A percentile compares a stretch with the other conserved stretches of the same genome.
Evolutionary conservation across 1,140 invertebrate genomes (phyloP).

Genomic region (Zelostemma sp.): DNA sequence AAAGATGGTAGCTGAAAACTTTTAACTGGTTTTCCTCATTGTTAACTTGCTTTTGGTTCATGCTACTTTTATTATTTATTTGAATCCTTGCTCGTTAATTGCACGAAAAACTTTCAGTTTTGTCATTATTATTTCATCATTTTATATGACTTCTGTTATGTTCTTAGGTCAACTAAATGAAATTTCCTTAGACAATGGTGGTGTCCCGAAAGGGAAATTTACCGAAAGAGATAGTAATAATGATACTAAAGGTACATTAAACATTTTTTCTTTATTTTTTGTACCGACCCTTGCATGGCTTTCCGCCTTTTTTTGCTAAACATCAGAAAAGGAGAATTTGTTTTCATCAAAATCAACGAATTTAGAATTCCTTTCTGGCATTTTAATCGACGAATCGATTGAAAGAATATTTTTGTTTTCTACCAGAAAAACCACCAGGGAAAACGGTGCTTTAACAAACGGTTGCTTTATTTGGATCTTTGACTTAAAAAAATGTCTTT

Average conservation of each 20-base stretch:
- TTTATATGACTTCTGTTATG: constrained; percentile 56
- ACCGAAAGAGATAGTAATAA: constrained; percentile 63
- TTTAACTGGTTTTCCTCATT: too few species aligned
- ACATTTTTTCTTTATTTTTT: constrained; percentile 50
- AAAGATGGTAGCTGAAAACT: too few species aligned
- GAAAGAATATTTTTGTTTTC: too few species aligned
- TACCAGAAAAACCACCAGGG: too few species aligned
- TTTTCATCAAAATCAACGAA: background rate
- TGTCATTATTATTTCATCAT: constrained; percentile 24
- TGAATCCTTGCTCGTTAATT: too few species aligned
- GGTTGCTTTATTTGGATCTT: background rate
- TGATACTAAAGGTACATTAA: constrained; percentile 61
- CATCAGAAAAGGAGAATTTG: too few species aligned
- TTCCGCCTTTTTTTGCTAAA: constrained; percentile 18
- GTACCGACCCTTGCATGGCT: constrained; percentile 35
- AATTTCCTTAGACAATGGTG: constrained; percentile 61
- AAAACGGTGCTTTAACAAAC: background rate
- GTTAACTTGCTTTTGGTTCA: too few species aligned
- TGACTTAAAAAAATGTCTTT: constrained; percentile 13
- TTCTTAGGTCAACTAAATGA: constrained; percentile 66
- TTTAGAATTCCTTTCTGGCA: too few species aligned
- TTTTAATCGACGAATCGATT: too few species aligned
- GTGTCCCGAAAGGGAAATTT: constrained; percentile 59
- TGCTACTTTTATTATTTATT: too few species aligned
- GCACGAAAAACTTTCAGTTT: background rate